A percentile compares a stretch with the other conserved stretches of the same genome.
phyloP scores from a whole-genome alignment of 2,113 vertebrate species.

The Notarius lentiginosus region DNA sequence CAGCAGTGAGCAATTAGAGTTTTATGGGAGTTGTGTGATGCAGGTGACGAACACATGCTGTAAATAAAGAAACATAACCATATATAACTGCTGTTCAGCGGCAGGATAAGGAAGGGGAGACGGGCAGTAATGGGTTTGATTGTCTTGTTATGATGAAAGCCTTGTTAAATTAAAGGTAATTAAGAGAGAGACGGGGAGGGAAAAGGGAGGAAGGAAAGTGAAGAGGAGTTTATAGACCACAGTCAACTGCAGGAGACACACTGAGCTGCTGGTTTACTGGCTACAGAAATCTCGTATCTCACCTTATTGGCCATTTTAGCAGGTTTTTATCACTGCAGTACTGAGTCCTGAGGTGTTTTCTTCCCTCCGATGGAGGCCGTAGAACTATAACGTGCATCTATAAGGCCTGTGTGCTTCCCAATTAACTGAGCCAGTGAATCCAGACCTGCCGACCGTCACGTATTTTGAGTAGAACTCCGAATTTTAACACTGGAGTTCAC shows the following conservation, averaged over 20 bases:
- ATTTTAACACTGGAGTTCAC: neutral
- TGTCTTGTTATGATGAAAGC: conserved; percentile 16
- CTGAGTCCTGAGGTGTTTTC: neutral
- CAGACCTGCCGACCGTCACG: neutral
- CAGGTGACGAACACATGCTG: neutral
- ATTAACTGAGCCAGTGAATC: neutral
- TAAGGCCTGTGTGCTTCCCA: neutral
- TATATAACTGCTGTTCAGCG: conserved; percentile 3
- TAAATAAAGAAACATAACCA: conserved; percentile 5
- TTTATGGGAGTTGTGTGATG: neutral
- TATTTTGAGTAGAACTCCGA: neutral
- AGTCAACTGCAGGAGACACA: neutral
- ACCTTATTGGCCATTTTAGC: neutral
- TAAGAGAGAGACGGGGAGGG: too few relatives aligned
- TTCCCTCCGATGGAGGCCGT: neutral
- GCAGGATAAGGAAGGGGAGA: neutral
- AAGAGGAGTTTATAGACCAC: neutral
- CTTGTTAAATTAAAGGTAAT: conserved; percentile 11
- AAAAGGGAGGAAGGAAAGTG: neutral
- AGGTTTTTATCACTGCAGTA: neutral
- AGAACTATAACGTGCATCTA: neutral
- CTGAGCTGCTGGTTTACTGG: conserved; percentile 6
- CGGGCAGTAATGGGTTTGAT: neutral
- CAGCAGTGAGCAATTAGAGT: neutral
- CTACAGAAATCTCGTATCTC: conserved; percentile 12